phyloP scores from a whole-genome alignment of 2,888 invertebrate species.

The Dasypolia templi region DNA sequence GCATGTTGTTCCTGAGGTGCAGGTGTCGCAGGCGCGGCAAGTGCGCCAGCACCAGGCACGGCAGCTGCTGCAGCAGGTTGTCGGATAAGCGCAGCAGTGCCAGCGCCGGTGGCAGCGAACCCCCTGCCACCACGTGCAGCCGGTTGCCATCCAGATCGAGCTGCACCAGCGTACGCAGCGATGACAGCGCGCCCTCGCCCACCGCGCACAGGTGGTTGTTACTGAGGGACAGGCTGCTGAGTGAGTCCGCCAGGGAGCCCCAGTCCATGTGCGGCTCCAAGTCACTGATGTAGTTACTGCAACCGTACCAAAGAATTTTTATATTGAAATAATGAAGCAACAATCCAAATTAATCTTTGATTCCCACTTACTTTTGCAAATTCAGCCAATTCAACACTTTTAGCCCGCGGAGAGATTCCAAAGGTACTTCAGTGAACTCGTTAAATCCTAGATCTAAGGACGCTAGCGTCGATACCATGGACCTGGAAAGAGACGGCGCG shows the following conservation, averaged over 20 bases:
- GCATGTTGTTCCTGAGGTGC: conserved; percentile 89
- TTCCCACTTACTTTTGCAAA: conserved; percentile 92
- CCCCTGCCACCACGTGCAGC: conserved; percentile 90
- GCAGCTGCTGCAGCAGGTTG: conserved; percentile 91
- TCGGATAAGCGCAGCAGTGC: conserved; percentile 92
- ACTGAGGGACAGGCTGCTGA: conserved; percentile 94
- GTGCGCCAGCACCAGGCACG: conserved; percentile 88
- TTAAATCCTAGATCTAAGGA: conserved; percentile 95
- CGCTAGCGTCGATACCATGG: conserved; percentile 93
- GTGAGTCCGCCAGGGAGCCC: conserved; percentile 93
- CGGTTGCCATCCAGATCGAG: conserved; percentile 93
- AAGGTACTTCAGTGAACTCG: conserved; percentile 92
- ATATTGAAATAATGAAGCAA: not conserved
- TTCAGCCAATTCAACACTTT: conserved; percentile 94
- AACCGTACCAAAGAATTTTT: conserved; percentile 67
- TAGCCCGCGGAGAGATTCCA: conserved; percentile 91
- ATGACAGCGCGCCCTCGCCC: conserved; percentile 88
- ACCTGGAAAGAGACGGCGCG: conserved; percentile 86
- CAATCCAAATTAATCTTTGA: not conserved
- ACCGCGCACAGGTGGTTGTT: conserved; percentile 93
- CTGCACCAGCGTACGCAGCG: conserved; percentile 91
- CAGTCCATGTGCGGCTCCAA: conserved; percentile 89
- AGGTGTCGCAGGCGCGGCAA: conserved; percentile 92
- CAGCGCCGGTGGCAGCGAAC: conserved; percentile 91
- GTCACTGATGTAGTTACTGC: conserved; percentile 92